Base-by-base conservation (phyloP, 1,140 invertebrate species). In the Drosophila seguyi region DNA sequence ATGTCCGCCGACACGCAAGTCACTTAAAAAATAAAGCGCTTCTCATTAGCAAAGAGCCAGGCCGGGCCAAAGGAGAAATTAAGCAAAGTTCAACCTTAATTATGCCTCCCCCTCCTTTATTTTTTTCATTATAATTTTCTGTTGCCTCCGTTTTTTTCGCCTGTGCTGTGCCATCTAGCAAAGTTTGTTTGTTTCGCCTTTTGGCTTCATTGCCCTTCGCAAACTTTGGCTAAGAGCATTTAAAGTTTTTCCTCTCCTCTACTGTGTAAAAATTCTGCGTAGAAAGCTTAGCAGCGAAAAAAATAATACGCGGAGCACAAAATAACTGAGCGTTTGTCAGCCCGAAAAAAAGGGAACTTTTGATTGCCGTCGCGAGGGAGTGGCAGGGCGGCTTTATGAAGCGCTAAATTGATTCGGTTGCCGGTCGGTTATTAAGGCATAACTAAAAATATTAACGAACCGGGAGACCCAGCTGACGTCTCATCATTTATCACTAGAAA, bases 361-460 rank as follows among this genome's bases (percentile, higher is more conserved):
- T 76, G 62, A 75, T 76, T 59, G 62, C 71, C 52, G 3, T 38
- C 34, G 20, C 4, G 20, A 53, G 20, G 52, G 52, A 55, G 52
- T 39, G 52, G 34, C 52, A n/a, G 34, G 48, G 47, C 20, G 50
- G 57, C 75, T 83, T 88, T 69, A 87, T 87, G 83, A 74, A 80
- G 83, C 83, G 83, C 83, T 63, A 87, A 87, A 87, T 87, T 87
- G 83, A 87, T 87, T 87, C 72, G 84, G 63, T 77, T 74, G 80
- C 63, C 84, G 59, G 84, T 80, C 84, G 62, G 76, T 83, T 83
- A 87, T 88, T 84, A 80, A 78, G 73, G 80, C 84, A 87, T 84
- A 80, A 88, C 84, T 88, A 84, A 88, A 87, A 88, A 80, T 87
- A 88, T 88, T 84, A 88, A 84, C 80, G 80, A 88, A 65, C 63